Base-by-base conservation (phyloP, 1,140 invertebrate species). In the Tetramorium simillimum region DNA sequence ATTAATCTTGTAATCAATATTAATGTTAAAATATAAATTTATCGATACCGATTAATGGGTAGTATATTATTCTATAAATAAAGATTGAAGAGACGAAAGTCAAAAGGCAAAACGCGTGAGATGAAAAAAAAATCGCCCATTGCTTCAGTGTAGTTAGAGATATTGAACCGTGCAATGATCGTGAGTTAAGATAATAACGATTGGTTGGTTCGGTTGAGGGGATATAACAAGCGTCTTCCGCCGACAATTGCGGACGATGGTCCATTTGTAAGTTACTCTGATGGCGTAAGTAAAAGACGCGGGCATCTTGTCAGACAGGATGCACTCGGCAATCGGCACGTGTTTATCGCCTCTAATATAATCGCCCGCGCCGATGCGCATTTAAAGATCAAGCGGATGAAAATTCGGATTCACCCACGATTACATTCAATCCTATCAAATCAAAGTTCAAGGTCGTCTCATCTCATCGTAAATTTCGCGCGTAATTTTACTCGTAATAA, bases 191-290 rank as follows among this genome's bases (percentile, higher is more conserved):
- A 88, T 92, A 88, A 86, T 92, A 91, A 94, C 92, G 92, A 94
- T 94, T 93, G 92, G 90, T 88, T 86, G 88, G 85, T 85, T 90
- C 86, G 87, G 85, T 89, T 91, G 92, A 92, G 91, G 89, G 89
- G 86, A 91, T 93, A 91, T 93, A 95, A 95, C 94, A 91, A 95
- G 93, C 87, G 91, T 92, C 93, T 95, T 95, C 94, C 94, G 94
- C 89, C 91, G 91, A 92, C 93, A 94, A 95, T 94, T 94, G 93
- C 90, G n/a, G n/a, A 88, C 70, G 87, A 77, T 77, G 85, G 88
- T 90, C 90, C 90, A 93, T 94, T 93, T 92, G 92, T 93, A 91
- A 91, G 89, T 90, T 91, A 89, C 89, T 91, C 92, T 91, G 88
- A 94, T 93, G 91, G 90, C 92, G 89, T 89, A 88, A 92, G 82